Evolutionary conservation across 1,140 invertebrate species (phyloP), one percentile per base, ranked within the genome.

Genomic region (Drosophila parvula): DNA sequence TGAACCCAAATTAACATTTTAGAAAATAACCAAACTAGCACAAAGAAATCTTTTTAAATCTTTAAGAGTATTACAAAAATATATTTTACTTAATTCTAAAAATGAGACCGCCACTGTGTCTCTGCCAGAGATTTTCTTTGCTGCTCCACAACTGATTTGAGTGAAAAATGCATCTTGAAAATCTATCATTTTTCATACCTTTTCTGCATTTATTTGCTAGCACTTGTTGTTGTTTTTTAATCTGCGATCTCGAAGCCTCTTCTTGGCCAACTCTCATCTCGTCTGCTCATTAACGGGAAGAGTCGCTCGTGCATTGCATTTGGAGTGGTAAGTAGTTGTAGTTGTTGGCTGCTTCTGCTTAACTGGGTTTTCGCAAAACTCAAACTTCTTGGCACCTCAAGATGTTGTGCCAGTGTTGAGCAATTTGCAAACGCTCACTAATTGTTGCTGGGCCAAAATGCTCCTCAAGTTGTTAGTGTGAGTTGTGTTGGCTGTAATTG

Each of bases 301-400:
- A 56, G 18, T 50, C 63, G 79, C 79, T 81, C 74, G 60, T 74
- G 79, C 74, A 81, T 64, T 56, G 44, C 51, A 61, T 65, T 63
- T 69, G 18, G 64, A 60, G 59, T 48, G 59, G 30, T 6, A 57
- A 47, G 59, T 50, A 56, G 44, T 41, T 56, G 28, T 32, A 47
- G 59, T 16, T 63, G 44, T 32, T 68, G 63, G 44, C 56, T 76
- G 53, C 68, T 79, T 64, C 59, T 64, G 77, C 67, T 62, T 63
- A 47, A 50, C 44, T 79, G 40, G 30, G 55, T 79, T 57, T 74
- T 75, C 40, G 51, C 28, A 59, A 62, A 70, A 44, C 65, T 53
- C 38, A 69, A 79, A 78, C 76, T 84, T 83, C 69, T 71, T 74
- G 51, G 58, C 81, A 78, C 67, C 81, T 84, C 58, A 51, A 62